Evolutionary conservation across 2,113 vertebrate genomes (phyloP).

Genomic region (Carassius gibelio): DNA sequence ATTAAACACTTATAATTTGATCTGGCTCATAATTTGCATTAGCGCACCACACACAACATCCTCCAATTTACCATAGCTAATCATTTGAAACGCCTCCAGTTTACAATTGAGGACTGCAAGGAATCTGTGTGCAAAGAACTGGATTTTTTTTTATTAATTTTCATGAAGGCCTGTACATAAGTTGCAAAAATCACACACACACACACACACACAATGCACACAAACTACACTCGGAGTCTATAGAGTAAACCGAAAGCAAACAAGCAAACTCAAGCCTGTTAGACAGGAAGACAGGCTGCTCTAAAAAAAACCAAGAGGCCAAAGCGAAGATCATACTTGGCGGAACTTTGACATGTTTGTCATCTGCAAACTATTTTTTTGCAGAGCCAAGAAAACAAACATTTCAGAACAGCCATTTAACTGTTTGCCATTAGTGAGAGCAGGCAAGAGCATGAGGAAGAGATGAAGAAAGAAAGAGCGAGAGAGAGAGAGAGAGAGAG

Average conservation of each 20-base stretch:
- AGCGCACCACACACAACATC: conserved; percentile 5
- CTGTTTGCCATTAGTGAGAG: conserved; percentile 75
- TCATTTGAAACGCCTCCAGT: conserved; percentile 25
- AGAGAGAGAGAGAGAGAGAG: conserved; percentile 41
- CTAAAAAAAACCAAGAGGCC: conserved; percentile 73
- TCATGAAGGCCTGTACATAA: background rate
- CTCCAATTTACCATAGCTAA: conserved; percentile 2
- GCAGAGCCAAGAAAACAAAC: conserved; percentile 89
- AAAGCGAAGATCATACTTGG: conserved; percentile 88
- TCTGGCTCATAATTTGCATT: conserved; percentile 14
- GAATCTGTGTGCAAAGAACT: background rate
- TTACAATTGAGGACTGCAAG: background rate
- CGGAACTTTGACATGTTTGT: conserved; percentile 87
- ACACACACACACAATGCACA: conserved; percentile 1
- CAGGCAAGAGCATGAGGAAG: conserved; percentile 47
- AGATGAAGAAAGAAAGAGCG: conserved; percentile 12
- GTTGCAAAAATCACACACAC: conserved; percentile 17
- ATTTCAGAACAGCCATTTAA: conserved; percentile 78
- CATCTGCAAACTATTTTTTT: conserved; percentile 93
- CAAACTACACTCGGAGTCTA: conserved; percentile 11
- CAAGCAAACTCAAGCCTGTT: conserved; percentile 62
- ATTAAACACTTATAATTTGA: conserved; percentile 26
- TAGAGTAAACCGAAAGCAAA: conserved; percentile 53
- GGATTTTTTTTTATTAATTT: no score
- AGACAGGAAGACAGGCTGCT: conserved; percentile 78